Evolutionary conservation across 2,113 vertebrate species (phyloP), one percentile per base, ranked within the genome.

Genomic region (Cnemophilus loriae): DNA sequence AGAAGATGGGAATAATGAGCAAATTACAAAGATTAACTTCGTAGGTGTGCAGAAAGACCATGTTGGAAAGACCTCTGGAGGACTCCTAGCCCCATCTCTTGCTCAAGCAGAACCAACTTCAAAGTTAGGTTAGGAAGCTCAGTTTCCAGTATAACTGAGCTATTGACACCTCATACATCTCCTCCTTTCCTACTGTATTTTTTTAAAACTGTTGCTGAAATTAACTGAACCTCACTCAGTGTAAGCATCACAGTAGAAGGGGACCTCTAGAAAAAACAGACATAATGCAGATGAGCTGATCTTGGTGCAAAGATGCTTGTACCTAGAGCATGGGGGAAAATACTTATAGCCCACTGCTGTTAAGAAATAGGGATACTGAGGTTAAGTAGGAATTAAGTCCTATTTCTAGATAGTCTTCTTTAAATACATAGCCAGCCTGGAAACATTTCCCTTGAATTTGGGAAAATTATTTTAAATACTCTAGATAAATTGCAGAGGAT

Each of bases 301-400:
- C 11, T 80, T 50, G 13, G 4, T 33, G 11, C 57, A 71, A 73
- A 89, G 56, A 18, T 68, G 4, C 7, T 60, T 41, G 23, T 30
- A 60, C 7, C 6, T 35, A 37, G 46, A 30, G 12, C 3, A 3
- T 0, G 1, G 7, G 9, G 7, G 10, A 85, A 55, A 84, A 49
- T n/a, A 16, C 42, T 57, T 70, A 14, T 0, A 16, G 15, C 24
- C 6, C 10, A 64, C 49, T 73, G 20, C 47, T 82, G 26, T 49
- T 67, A 73, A 76, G 35, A 68, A 47, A 75, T 37, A 55, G 23
- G 6, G 52, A 68, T 53, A 46, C 35, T 76, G 44, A 74, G 8
- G 37, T 60, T 65, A 59, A 85, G 13, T 11, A 39, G 22, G 22
- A 84, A 39, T 82, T 61, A 83, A 61, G 20, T 39, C 26, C 17